Percentiles rank a stretch among this genome's conserved stretches.
These are phyloP conservation scores for Acropternis orthonyx DNA, from an alignment of 2,797 vertebrate genomes.

Conservation along the genomic window DNA sequence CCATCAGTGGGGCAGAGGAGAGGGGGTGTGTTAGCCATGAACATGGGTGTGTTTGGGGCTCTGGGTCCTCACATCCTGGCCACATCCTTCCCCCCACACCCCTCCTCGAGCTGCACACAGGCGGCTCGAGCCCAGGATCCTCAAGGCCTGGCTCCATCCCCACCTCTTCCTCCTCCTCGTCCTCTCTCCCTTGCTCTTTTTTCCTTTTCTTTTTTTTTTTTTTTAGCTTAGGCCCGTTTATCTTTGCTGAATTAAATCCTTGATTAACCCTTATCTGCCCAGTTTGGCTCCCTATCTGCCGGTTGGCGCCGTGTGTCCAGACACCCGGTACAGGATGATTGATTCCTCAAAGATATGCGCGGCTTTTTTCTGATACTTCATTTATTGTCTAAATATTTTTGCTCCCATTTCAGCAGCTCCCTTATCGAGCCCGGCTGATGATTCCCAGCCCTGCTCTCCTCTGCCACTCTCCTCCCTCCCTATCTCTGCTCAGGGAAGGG, in stretches of 20 bases:
- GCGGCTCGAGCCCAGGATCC: neutral
- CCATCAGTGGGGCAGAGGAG: neutral
- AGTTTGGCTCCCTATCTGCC: conserved; percentile 88
- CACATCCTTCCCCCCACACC: neutral
- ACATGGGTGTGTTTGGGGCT: neutral
- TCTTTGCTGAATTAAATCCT: conserved; percentile 79
- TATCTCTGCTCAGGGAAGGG: conserved; percentile 74
- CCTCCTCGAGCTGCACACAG: fast-evolving
- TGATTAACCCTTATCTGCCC: conserved; percentile 86
- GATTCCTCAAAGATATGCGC: conserved; percentile 93
- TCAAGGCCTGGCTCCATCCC: conserved; percentile 10
- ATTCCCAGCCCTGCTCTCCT: conserved; percentile 75
- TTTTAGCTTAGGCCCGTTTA: conserved; percentile 64
- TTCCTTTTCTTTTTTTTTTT: neutral
- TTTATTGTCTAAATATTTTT: conserved; percentile 96
- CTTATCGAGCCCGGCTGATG: conserved; percentile 84
- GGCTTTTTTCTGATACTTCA: conserved; percentile 94
- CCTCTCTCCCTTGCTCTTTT: neutral
- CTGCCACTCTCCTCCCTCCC: conserved; percentile 29
- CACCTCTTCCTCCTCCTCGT: conserved; percentile 8
- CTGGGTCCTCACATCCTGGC: neutral
- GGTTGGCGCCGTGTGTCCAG: conserved; percentile 94
- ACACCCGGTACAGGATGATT: conserved; percentile 94
- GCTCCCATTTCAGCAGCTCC: conserved; percentile 76
- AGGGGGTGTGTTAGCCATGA: fast-evolving